Conservation (phyloP, 2,797 vertebrate genomes). For the Podarcis lilfordi region DNA sequence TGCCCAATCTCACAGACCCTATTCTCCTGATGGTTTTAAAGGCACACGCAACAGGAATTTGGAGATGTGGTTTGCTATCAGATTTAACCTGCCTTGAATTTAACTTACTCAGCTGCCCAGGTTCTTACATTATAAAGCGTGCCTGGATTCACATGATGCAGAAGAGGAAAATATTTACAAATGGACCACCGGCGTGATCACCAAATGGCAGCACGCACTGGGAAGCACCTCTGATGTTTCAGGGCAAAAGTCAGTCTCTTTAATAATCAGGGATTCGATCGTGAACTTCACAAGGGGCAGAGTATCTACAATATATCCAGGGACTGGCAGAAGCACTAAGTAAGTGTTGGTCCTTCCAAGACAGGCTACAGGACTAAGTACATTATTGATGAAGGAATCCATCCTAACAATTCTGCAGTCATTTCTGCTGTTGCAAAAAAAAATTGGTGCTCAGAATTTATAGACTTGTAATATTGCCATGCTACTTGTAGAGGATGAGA, state of each 20-base stretch:
- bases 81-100: conserved; percentile 5
- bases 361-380: conserved; percentile 1
- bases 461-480: conserved; percentile 12
- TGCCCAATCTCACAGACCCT: background rate
- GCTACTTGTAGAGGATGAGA: background rate
- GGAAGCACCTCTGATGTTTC: conserved; percentile 5
- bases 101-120: background rate
- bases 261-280: background rate
- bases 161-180: background rate
- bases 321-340: background rate
- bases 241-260: background rate
- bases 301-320: background rate
- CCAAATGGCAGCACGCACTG: background rate
- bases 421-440: background rate
- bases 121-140: background rate
- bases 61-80: background rate
- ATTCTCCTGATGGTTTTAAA: conserved; percentile 11
- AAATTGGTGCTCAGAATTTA: conserved; percentile 20
- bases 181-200: no score
- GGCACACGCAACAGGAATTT: background rate
- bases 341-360: conserved; percentile 6
- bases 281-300: background rate
- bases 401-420: background rate
- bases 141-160: background rate
- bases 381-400: background rate